Evolutionary conservation across 2,797 vertebrate species (phyloP).

Genomic region (Salarias fasciatus): DNA sequence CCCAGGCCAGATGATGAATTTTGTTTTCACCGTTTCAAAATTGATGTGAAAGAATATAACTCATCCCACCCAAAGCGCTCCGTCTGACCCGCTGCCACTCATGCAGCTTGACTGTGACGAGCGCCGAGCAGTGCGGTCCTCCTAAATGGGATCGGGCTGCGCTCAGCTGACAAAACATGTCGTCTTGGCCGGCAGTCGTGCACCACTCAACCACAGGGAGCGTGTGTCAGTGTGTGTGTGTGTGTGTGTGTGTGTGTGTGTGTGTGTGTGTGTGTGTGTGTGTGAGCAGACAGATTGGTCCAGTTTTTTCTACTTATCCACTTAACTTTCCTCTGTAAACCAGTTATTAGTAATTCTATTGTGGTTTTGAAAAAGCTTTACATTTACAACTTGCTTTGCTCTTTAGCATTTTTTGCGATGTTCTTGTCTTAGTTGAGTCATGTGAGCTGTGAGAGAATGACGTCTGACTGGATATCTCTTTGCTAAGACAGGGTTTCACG

Average conservation of each 20-base stretch:
- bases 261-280: neutral
- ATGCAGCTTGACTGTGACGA: conserved; percentile 24
- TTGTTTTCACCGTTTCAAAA: no score
- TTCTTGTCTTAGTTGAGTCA: no score
- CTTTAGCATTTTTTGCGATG: no score
- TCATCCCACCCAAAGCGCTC: conserved; percentile 6
- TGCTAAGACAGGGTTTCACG: no score
- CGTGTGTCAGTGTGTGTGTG: conserved; percentile 28
- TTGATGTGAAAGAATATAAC: no score
- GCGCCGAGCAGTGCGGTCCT: conserved; percentile 61
- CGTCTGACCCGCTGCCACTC: conserved; percentile 24
- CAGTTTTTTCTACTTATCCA: conserved; percentile 10
- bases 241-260: conserved; percentile 2
- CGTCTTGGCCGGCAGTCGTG: conserved; percentile 54
- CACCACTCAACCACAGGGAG: conserved; percentile 63
- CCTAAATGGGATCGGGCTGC: conserved; percentile 65
- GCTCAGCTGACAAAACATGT: conserved; percentile 58
- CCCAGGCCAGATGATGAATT: no score
- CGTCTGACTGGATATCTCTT: no score
- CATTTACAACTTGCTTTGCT: no score
- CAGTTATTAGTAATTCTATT: conserved; percentile 24
- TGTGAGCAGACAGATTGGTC: conserved; percentile 9
- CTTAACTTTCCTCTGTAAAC: neutral
- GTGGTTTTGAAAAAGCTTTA: conserved; percentile 14
- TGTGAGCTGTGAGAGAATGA: no score